Percentiles rank a stretch among this genome's conserved stretches.
These are phyloP conservation scores for Sisyra terminalis DNA, from an alignment of 2,888 invertebrate species.

Conservation along the genomic window DNA sequence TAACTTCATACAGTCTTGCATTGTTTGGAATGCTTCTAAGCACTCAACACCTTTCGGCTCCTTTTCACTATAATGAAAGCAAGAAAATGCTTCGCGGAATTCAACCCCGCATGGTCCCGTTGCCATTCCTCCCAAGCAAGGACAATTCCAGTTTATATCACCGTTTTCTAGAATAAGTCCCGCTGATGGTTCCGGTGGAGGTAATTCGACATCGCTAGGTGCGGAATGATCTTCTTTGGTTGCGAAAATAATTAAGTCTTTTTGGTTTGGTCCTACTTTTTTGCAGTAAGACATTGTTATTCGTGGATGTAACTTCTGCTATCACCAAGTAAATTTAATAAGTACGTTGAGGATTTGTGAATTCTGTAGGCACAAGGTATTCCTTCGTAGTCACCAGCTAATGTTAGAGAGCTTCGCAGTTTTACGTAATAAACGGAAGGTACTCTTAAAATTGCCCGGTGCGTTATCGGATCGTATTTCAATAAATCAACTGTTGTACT, in stretches of 20 bases:
- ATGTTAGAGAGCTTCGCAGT: conserved; percentile 36
- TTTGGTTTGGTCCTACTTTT: conserved; percentile 35
- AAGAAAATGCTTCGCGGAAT: conserved; percentile 87
- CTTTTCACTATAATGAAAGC: conserved; percentile 80
- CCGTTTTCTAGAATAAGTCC: conserved; percentile 75
- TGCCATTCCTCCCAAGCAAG: conserved; percentile 94
- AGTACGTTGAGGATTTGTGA: conserved; percentile 30
- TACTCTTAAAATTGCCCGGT: conserved; percentile 37
- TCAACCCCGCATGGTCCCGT: conserved; percentile 89
- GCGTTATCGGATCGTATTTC: conserved; percentile 30
- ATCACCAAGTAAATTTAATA: conserved; percentile 24
- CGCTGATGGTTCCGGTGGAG: conserved; percentile 55
- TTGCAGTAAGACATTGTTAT: conserved; percentile 30
- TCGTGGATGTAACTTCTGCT: conserved; percentile 23
- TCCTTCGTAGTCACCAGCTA: conserved; percentile 31
- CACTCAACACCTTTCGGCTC: conserved; percentile 92
- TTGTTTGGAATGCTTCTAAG: conserved; percentile 72
- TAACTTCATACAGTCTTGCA: conserved; percentile 80
- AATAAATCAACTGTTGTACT: conserved; percentile 35
- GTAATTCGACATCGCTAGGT: conserved; percentile 53
- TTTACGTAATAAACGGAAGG: conserved; percentile 34
- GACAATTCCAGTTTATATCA: conserved; percentile 92
- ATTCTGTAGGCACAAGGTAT: conserved; percentile 34
- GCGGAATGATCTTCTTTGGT: conserved; percentile 58
- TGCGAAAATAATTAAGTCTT: conserved; percentile 72